Conservation (phyloP, 2,797 vertebrate genomes). For the Phalanger gymnotis region DNA sequence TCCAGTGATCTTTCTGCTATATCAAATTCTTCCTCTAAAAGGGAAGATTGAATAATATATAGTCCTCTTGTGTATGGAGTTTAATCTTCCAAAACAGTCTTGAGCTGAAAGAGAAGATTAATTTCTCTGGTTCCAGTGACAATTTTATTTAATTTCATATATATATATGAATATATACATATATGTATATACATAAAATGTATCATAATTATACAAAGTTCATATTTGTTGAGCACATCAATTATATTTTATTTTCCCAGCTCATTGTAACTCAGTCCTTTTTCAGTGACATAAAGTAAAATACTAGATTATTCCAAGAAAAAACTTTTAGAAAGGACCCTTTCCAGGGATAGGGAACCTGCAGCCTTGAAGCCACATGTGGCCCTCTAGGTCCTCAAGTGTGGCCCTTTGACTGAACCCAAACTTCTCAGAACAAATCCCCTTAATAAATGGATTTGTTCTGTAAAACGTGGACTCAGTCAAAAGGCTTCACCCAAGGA, state of each 20-base stretch:
- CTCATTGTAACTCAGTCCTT: background rate
- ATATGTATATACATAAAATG: constrained; percentile 24
- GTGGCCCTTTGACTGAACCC: too few relatives aligned
- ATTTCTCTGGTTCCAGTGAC: background rate
- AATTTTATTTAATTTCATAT: too few relatives aligned
- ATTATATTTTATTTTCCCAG: constrained; percentile 19
- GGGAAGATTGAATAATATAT: background rate
- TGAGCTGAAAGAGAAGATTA: constrained; percentile 15
- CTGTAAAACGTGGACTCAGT: too few relatives aligned
- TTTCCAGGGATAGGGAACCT: background rate
- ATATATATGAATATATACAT: background rate
- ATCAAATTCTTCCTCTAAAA: background rate
- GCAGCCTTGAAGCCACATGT: too few relatives aligned
- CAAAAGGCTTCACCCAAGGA: too few relatives aligned
- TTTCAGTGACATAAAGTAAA: background rate
- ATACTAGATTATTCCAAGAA: background rate
- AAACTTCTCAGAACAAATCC: too few relatives aligned
- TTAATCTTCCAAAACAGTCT: constrained; percentile 31
- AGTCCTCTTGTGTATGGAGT: background rate
- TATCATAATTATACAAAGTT: background rate
- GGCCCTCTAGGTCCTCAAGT: too few relatives aligned
- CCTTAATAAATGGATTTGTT: too few relatives aligned
- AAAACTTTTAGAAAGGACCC: background rate
- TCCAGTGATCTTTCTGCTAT: background rate
- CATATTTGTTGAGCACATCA: constrained; percentile 11